Evolutionary conservation across 2,113 vertebrate genomes (phyloP), one percentile per base, ranked within the genome.

Genomic region (Rhynchopsitta pachyrhyncha): DNA sequence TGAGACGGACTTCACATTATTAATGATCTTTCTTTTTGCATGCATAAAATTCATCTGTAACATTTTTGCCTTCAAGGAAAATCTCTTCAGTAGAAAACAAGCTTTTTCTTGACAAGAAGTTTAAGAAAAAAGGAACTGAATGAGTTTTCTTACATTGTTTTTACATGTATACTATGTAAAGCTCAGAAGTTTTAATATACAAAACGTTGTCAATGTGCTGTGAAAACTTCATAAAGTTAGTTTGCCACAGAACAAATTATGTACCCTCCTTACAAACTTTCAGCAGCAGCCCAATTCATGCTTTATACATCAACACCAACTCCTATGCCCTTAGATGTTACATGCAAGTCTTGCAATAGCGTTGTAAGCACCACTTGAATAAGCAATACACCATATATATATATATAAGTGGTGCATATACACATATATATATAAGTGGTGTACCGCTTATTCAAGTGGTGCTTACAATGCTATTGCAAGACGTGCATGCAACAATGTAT

Each of bases 211-310:
- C 42, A 73, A 18, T 64, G 13, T 70, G 18, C 20, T 44, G 23
- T 39, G 35, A 50, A 81, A 78, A 71, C 8, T n/a, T 89, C 2
- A 5, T 50, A 44, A 19, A 27, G 28, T 59, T 73, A 25, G 42
- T 94, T 96, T 96, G 75, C 81, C 50, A 84, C 11, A 63, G 47
- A 60, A 91, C 74, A 94, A 95, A 87, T 63, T 10, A 71, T 85
- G 33, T 44, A 59, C 18, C 35, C 27, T 95, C 74, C 70, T 96
- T 86, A 49, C 11, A 25, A 57, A 37, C 7, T 52, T 33, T 44
- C 44, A 44, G 35, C 9, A 53, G 7, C 16, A 74, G 11, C 4
- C 37, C 17, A 29, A 16, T 75, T 75, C 1, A 1, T 29, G 7
- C 44, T 89, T 71, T 64, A 27, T 9, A 52, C 55, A 50, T 31